These are phyloP conservation scores for Ormyrus rosae DNA, from an alignment of 2,888 invertebrate species.

Conservation along the genomic window DNA sequence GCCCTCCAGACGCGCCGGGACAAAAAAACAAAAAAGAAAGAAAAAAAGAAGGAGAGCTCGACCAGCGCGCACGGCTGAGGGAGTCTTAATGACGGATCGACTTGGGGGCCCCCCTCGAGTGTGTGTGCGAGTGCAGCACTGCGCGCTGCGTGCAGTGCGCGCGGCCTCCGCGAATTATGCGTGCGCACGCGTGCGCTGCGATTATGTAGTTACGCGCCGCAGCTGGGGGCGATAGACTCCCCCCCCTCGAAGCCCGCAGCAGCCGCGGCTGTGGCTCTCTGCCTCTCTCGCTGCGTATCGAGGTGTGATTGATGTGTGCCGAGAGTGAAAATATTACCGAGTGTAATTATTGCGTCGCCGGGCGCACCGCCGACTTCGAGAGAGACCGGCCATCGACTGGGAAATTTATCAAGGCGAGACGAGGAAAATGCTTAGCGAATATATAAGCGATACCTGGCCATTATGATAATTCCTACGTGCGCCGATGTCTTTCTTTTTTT, in stretches of 20 bases:
- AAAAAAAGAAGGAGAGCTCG: constrained; percentile 15
- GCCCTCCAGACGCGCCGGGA: not conserved
- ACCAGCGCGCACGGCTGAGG: not conserved
- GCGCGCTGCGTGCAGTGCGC: not conserved
- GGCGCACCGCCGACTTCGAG: not conserved
- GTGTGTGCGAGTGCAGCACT: not conserved
- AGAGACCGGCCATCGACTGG: not conserved
- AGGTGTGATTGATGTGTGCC: constrained; percentile 7
- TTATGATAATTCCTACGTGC: constrained; percentile 8
- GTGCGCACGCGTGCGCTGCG: not conserved
- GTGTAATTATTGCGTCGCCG: constrained; percentile 24
- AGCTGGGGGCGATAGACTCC: constrained; percentile 16
- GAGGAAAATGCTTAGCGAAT: constrained; percentile 11
- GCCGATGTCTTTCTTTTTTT: too few relatives aligned
- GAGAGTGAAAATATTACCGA: too few relatives aligned
- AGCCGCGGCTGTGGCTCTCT: too few relatives aligned
- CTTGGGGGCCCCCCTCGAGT: too few relatives aligned
- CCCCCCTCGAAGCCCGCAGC: not conserved
- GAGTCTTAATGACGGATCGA: constrained; percentile 26
- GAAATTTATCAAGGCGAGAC: constrained; percentile 8
- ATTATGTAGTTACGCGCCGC: constrained; percentile 45
- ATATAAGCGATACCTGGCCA: not conserved
- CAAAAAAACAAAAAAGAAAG: not conserved
- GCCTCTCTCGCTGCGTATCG: not conserved
- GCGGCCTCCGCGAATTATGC: constrained; percentile 22